Percentiles rank a stretch among this genome's conserved stretches.
Evolutionary conservation across 2,797 vertebrate species (phyloP).

Genomic region (Hydrophis major): DNA sequence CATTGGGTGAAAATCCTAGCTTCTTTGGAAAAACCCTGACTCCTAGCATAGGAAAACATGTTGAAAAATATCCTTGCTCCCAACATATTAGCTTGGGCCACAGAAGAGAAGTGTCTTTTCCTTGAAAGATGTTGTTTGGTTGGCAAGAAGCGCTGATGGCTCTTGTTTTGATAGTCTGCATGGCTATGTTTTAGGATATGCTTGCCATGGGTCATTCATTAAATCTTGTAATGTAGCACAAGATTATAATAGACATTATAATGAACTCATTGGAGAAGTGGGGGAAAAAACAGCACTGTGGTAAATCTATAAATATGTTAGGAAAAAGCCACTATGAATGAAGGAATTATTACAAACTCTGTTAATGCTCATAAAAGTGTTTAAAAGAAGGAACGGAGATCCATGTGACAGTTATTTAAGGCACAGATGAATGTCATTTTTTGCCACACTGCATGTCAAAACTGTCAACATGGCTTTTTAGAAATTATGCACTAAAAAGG

Average conservation of each 20-base stretch:
- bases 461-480: conserved; percentile 38
- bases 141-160: background rate
- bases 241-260: background rate
- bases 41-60: background rate
- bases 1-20: background rate
- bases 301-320: conserved; percentile 58
- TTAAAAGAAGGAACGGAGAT: conserved; percentile 62
- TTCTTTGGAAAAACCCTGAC: background rate
- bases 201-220: background rate
- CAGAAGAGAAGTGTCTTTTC: background rate
- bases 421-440: conserved; percentile 50
- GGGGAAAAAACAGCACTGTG: conserved; percentile 43
- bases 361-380: conserved; percentile 54
- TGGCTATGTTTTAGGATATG: background rate
- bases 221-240: background rate
- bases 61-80: background rate
- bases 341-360: conserved; percentile 34
- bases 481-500: conserved; percentile 41
- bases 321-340: conserved; percentile 43
- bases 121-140: background rate
- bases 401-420: conserved; percentile 62
- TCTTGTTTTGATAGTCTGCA: background rate
- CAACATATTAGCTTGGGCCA: background rate
- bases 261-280: background rate
- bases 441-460: conserved; percentile 30